A percentile compares a stretch with the other conserved stretches of the same genome.
These are phyloP conservation scores for Tetrao urogallus DNA, from an alignment of 2,113 vertebrate genomes.

Conservation along the genomic window DNA sequence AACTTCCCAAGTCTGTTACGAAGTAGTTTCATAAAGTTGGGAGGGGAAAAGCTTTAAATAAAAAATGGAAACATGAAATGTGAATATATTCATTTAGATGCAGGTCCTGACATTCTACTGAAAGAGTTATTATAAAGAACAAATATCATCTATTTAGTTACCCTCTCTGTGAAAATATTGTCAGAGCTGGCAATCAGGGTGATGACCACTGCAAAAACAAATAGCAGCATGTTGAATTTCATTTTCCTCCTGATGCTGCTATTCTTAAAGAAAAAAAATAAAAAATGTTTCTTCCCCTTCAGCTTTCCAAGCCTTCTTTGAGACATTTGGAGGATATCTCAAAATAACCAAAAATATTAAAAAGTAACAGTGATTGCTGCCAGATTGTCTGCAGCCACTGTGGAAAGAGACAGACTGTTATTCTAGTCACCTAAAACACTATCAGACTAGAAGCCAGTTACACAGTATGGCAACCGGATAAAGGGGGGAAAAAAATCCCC, in stretches of 20 bases:
- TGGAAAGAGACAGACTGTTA: constrained; percentile 72
- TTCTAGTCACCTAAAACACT: constrained; percentile 71
- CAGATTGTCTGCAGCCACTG: constrained; percentile 74
- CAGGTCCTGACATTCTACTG: constrained; percentile 31
- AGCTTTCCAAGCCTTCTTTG: constrained; percentile 56
- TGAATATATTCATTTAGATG: constrained; percentile 53
- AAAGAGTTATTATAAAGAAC: constrained; percentile 63
- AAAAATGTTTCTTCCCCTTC: constrained; percentile 30
- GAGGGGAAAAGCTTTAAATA: constrained; percentile 58
- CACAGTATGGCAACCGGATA: constrained; percentile 47
- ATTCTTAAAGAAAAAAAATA: background rate
- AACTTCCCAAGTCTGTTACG: constrained; percentile 34
- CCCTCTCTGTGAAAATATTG: constrained; percentile 72
- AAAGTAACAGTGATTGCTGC: constrained; percentile 73
- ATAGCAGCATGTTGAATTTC: constrained; percentile 61
- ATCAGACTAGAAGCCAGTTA: constrained; percentile 68
- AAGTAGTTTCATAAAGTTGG: constrained; percentile 60
- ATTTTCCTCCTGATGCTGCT: constrained; percentile 56
- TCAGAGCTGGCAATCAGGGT: constrained; percentile 66
- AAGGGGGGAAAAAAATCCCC: background rate
- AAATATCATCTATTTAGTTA: constrained; percentile 68
- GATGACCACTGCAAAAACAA: constrained; percentile 65
- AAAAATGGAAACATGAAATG: constrained; percentile 61
- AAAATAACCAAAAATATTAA: constrained; percentile 76
- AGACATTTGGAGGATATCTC: constrained; percentile 74